Evolutionary conservation across 2,113 vertebrate genomes (phyloP), one percentile per base, ranked within the genome.

Genomic region (Ptilorrhoa leucosticta): DNA sequence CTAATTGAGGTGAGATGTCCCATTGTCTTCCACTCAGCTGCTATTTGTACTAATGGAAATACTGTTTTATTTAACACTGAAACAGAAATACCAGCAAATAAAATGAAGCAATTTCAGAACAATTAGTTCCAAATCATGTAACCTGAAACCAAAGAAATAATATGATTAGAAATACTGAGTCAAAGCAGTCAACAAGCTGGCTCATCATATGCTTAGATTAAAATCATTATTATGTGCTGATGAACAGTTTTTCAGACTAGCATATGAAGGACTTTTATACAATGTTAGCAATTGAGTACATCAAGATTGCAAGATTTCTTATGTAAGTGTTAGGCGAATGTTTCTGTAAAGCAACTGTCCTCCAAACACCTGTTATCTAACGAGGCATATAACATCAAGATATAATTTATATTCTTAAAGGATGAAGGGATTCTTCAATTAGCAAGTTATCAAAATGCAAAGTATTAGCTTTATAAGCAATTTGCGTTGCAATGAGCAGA

Each of bases 401-500:
- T 75, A 17, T n/a, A 77, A 95, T 96, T 93, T 85, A 64, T 82
- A 76, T 86, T 78, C 91, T 87, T 94, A 94, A 94, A 93, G 21
- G 45, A 77, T 85, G 69, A 94, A 89, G 40, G 31, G 26, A 81
- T 82, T 88, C 50, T 73, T 95, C 51, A 93, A 83, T 94, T 93
- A 95, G 12, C 30, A 92, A 90, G 70, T 83, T 96, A 94, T 86
- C 73, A 95, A 93, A 94, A 97, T 96, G 54, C 89, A 93, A 94
- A 87, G 63, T 78, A 83, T 93, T 96, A 93, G 11, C 48, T 92
- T 93, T 78, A 72, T 56, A 81, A 95, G 81, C 45, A 94, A 57
- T 91, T 80, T 90, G 31, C 7, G 3, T 68, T 93, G 69, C 51
- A 95, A 68, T n/a, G 37, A 94, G 31, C 84, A 95, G 93, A 77